Base-by-base conservation (phyloP, 92 coral and sea anemone species). In the Siderastrea radians region DNA sequence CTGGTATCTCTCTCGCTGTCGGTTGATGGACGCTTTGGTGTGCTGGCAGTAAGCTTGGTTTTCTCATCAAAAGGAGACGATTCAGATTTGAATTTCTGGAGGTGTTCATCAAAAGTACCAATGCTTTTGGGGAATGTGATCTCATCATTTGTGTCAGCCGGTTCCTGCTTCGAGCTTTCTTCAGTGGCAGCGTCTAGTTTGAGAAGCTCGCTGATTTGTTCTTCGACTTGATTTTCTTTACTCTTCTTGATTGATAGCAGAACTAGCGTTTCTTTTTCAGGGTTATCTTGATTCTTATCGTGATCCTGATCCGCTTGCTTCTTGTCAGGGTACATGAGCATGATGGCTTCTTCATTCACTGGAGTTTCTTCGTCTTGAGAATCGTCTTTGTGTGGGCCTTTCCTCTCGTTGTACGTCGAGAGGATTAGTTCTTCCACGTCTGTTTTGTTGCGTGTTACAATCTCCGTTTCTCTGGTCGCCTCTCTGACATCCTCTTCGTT, bases 131-230 rank as follows among this genome's bases (percentile, higher is more conserved):
- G 58, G 6, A 14, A 16, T 6, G 49, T 12, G 26, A 55, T 57
- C 12, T 13, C 17, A 1, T 58, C 60, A 26, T 10, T 26, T 26
- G 38, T 26, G 38, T 26, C 38, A 26, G 38, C 38, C 38, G 38
- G 13, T 68, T 68, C 52, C 14, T 54, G 64, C 52, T 12, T 43
- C 52, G 26, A 13, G 0, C 2, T 46, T 57, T 51, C 68, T 49
- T 59, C 49, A 14, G 50, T 16, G 4, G 16, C 16, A 6, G 81
- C 5, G 61, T 54, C 53, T 7, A 49, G 84, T 65, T 65, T 64
- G 19, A 81, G 85, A 66, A 81, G 68, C 47, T 81, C 85, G 4
- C 68, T 6, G 62, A 81, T 14, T 68, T 64, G 72, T 38, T 49
- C 61, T 50, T 81, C 53, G 9, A 67, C 14, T 26, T 52, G 75